Percentiles rank a stretch among this genome's conserved stretches.
Evolutionary conservation across 2,113 vertebrate species (phyloP).

Genomic region (Balaeniceps rex): DNA sequence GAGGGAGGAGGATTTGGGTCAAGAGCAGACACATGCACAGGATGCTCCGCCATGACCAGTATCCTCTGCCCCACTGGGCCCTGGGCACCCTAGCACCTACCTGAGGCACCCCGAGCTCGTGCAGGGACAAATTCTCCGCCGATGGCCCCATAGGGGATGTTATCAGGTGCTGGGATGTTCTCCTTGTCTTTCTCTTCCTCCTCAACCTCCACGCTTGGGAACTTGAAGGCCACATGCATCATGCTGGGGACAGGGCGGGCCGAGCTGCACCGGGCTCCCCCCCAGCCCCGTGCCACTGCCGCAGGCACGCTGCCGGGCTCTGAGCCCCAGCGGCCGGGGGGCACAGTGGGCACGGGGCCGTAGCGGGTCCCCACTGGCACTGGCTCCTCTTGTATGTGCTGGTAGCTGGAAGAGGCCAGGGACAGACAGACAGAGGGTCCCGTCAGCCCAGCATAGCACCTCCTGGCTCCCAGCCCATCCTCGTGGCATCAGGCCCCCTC

Average conservation of each 20-base stretch:
- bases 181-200: constrained; percentile 50
- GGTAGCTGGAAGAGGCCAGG: constrained; percentile 66
- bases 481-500: background rate
- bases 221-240: background rate
- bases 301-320: constrained; percentile 55
- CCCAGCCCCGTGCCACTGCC: background rate
- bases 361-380: background rate
- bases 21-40: background rate
- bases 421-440: background rate
- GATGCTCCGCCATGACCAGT: background rate
- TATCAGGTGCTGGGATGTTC: background rate
- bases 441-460: background rate
- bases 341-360: background rate
- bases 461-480: background rate
- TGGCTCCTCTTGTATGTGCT: constrained; percentile 53
- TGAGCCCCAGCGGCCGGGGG: constrained; percentile 20
- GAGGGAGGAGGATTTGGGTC: background rate
- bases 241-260: background rate
- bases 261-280: background rate
- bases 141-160: background rate
- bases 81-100: background rate
- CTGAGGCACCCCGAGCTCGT: background rate
- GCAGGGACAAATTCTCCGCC: background rate
- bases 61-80: background rate
- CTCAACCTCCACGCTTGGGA: background rate